These are phyloP conservation scores for Agrotis puta DNA, from an alignment of 2,888 invertebrate genomes.

Conservation along the genomic window DNA sequence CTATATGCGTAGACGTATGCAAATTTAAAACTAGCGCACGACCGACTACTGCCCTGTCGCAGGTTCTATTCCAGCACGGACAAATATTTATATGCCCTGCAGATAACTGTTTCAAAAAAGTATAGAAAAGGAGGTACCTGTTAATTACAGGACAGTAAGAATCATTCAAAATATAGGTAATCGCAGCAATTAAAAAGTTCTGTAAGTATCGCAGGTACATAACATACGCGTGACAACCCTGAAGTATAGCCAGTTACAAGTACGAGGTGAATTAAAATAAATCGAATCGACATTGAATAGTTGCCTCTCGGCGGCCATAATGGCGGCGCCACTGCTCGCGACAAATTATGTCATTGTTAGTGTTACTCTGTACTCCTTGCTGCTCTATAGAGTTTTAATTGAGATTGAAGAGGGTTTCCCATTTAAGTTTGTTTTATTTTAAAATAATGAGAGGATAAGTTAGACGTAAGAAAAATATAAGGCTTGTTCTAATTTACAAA, in stretches of 20 bases:
- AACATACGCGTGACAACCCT: conserved; percentile 48
- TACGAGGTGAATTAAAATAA: conserved; percentile 76
- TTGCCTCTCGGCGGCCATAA: conserved; percentile 66
- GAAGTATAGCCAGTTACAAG: conserved; percentile 40
- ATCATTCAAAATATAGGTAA: conserved; percentile 20
- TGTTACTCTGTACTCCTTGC: conserved; percentile 2
- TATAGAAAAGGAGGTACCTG: too few relatives aligned
- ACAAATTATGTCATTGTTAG: conserved; percentile 53
- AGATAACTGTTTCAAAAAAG: too few relatives aligned
- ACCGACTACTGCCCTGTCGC: too few relatives aligned
- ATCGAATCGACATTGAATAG: conserved; percentile 76
- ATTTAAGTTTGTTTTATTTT: neutral
- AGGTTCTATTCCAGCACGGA: too few relatives aligned
- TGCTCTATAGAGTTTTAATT: conserved; percentile 17
- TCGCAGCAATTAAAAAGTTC: conserved; percentile 15
- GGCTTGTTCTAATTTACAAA: too few relatives aligned
- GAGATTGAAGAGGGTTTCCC: neutral
- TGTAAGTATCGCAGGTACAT: conserved; percentile 7
- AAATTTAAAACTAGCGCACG: too few relatives aligned
- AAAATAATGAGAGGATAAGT: too few relatives aligned
- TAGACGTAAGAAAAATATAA: neutral
- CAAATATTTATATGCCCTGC: too few relatives aligned
- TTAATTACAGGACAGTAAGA: neutral
- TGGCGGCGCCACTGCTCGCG: conserved; percentile 27
- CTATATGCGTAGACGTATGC: too few relatives aligned